Base-by-base conservation (phyloP, 2,797 vertebrate species). In the Melopsittacus undulatus region DNA sequence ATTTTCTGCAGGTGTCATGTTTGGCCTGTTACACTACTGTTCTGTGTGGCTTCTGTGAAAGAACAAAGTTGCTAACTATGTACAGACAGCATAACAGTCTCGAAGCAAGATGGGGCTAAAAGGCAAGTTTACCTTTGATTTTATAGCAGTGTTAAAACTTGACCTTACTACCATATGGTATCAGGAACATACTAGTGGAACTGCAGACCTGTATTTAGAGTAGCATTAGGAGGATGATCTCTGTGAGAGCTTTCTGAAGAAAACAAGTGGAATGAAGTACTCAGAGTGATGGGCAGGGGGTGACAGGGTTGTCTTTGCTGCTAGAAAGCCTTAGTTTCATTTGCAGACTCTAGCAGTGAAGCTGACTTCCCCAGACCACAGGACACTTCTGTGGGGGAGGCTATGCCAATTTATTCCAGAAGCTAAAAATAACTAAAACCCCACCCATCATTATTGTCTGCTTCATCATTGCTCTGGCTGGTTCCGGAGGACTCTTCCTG, bases 311-410 rank as follows among this genome's bases (percentile, higher is more conserved):
- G 26, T 34, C 49, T 62, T 40, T 81, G 76, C 73, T 90, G 48
- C 69, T 87, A 48, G 75, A 89, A 95, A 85, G 78, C 63, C 70
- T 92, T 84, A 45, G 46, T 90, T 91, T 84, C 43, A n/a, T 56
- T 70, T 74, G 67, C 40, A 51, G 22, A 77, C 67, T 76, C 40
- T 38, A 48, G 59, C 63, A 57, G 81, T 49, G 70, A 81, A 73
- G 49, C 34, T 49, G 34, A 3, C 43, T 77, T 95, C 61, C 59
- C 29, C n/a, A 63, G 67, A 63, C n/a, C 9, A 42, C 18, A 48
- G 80, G 74, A 42, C 16, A 1, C 51, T 62, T 88, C 36, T 67
- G 22, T 34, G 46, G 18, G 43, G 36, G 54, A 32, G 24, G 59
- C 38, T 79, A 3, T 54, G n/a, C 54, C 5, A 5, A 27, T 54